Base-by-base conservation (phyloP, 1,140 invertebrate genomes). In the Drosophila navojoa region DNA sequence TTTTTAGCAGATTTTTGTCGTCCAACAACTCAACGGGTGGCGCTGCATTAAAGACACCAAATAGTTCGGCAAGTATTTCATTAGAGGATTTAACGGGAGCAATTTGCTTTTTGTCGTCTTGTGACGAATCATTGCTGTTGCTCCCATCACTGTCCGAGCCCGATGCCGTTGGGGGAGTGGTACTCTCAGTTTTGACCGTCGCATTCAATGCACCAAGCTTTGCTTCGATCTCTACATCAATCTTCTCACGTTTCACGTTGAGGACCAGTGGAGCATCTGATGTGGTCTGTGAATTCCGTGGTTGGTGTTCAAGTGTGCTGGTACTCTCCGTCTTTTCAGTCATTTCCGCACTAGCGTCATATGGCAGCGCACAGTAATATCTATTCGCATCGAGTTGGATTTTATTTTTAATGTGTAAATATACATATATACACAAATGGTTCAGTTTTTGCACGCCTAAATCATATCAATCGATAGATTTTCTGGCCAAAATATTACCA, bases 21-120 rank as follows among this genome's bases (percentile, higher is more conserved):
- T 91, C 76, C 15, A 78, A 52, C 15, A 87, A 77, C 45, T 77
- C 93, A 77, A 94, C 92, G 7, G 94, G 94, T 45, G 94, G 94
- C 61, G 93, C 93, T 27, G 93, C 94, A 81, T 90, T 92, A 22
- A 92, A 92, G 5, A 95, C 95, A 55, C 94, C 93, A 79, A 97
- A 97, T 0, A 97, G 92, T 91, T 97, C 96, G 0, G 95, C 95
- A 6, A 97, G 92, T 80, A 97, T 96, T 90, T 97, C 95, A 90
- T 95, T 95, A 0, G 96, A 96, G 4, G 96, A 95, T 81, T 96
- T 96, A 1, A 91, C 92, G 3, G 92, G 91, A 16, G 91, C 91
- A 57, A 93, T 92, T 67, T 86, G 91, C 66, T 87, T 90, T 53
- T 93, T 94, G 75, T 91, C 89, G 1, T 86, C 84, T 22, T 29